A percentile compares a stretch with the other conserved stretches of the same genome.
phyloP scores from a whole-genome alignment of 2,797 vertebrate species.

The Lindbergichthys nudifrons region DNA sequence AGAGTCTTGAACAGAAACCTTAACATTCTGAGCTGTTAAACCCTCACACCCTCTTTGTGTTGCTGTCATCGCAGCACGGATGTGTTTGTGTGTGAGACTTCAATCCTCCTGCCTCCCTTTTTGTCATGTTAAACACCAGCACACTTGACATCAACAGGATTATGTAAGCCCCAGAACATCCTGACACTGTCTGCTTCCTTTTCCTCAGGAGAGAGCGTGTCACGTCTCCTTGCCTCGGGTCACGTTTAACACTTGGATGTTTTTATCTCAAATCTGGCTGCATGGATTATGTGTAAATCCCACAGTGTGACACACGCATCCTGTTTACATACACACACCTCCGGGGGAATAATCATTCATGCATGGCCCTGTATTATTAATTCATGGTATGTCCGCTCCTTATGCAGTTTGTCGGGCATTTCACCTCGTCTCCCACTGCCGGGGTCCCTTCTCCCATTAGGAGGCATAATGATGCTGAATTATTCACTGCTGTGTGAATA shows the following conservation, averaged over 20 bases:
- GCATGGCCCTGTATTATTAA: slow-evolving; percentile 58
- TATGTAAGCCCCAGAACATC: slow-evolving; percentile 38
- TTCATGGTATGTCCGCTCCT: slow-evolving; percentile 56
- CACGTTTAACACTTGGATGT: slow-evolving; percentile 24
- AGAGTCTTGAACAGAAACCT: slow-evolving; percentile 34
- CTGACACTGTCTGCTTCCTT: slow-evolving; percentile 8
- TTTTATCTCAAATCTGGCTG: slow-evolving; percentile 8
- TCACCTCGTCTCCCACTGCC: slow-evolving; percentile 21
- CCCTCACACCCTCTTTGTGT: slow-evolving; percentile 1
- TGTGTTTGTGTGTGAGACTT: slow-evolving; percentile 7
- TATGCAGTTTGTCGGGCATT: slow-evolving; percentile 25
- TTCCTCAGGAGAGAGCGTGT: slow-evolving; percentile 21
- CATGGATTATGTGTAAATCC: slow-evolving; percentile 38
- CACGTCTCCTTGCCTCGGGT: slow-evolving; percentile 44
- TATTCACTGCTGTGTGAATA: slow-evolving; percentile 77
- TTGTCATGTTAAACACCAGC: slow-evolving; percentile 51
- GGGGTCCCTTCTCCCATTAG: slow-evolving; percentile 61
- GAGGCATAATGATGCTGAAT: slow-evolving; percentile 69
- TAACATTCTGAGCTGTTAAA: not conserved
- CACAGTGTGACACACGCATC: slow-evolving; percentile 45
- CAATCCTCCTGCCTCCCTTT: slow-evolving; percentile 9
- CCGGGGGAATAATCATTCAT: slow-evolving; percentile 41
- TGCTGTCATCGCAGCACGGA: slow-evolving; percentile 7
- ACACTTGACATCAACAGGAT: slow-evolving; percentile 38
- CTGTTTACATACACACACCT: slow-evolving; percentile 57